phyloP scores from a whole-genome alignment of 2,888 invertebrate genomes.

The Hirudinaria manillensis region DNA sequence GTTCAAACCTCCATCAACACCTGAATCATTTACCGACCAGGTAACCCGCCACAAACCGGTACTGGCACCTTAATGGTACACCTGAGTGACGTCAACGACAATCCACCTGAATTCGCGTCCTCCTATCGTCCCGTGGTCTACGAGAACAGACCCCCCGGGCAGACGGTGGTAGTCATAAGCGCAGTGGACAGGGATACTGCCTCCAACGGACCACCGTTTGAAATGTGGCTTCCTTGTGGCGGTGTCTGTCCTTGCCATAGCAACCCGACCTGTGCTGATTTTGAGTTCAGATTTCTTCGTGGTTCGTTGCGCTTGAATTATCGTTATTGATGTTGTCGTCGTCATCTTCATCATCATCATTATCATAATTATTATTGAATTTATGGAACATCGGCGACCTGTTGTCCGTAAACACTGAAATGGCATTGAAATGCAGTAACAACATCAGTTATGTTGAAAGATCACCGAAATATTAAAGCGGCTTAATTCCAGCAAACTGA shows the following conservation, averaged over 20 bases:
- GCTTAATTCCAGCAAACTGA: too few species aligned
- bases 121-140: slow-evolving; percentile 52
- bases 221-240: slow-evolving; percentile 55
- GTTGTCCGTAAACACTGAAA: too few species aligned
- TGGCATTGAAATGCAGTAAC: too few species aligned
- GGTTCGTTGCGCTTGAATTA: slow-evolving; percentile 60
- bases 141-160: slow-evolving; percentile 39
- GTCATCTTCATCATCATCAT: too few species aligned
- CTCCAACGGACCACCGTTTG: slow-evolving; percentile 65
- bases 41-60: slow-evolving; percentile 56
- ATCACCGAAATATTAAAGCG: too few species aligned
- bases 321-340: too few species aligned
- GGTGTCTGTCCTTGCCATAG: slow-evolving; percentile 76
- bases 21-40: slow-evolving; percentile 17
- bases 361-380: too few species aligned
- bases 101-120: slow-evolving; percentile 79
- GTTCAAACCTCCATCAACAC: too few species aligned
- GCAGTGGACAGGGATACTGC: slow-evolving; percentile 49
- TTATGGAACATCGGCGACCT: too few species aligned
- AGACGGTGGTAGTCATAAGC: slow-evolving; percentile 38
- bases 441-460: too few species aligned
- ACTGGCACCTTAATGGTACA: slow-evolving; percentile 90
- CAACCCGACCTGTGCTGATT: slow-evolving; percentile 84
- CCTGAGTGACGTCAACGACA: slow-evolving; percentile 91
- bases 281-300: slow-evolving; percentile 92